These are phyloP conservation scores for Pelecanus crispus DNA, from an alignment of 2,113 vertebrate species.

Conservation along the genomic window DNA sequence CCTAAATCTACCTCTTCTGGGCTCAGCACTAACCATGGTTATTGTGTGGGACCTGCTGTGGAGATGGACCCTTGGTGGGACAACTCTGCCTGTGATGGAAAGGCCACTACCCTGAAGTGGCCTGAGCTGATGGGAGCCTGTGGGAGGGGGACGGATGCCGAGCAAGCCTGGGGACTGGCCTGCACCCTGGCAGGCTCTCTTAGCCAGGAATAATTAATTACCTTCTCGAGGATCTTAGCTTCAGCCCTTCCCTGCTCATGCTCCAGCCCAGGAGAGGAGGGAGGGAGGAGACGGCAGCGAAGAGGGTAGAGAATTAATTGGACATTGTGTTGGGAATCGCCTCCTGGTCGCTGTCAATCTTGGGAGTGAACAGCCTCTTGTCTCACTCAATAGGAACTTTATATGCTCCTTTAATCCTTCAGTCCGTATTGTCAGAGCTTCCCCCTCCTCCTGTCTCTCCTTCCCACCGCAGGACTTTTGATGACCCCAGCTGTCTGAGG, in stretches of 20 bases:
- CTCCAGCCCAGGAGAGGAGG: conserved; percentile 43
- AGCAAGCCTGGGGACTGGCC: neutral
- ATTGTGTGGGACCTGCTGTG: neutral
- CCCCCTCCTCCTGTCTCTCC: conserved; percentile 64
- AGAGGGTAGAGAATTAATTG: conserved; percentile 70
- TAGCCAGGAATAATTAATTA: conserved; percentile 60
- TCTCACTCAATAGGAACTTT: conserved; percentile 71
- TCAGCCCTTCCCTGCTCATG: conserved; percentile 62
- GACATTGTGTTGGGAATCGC: conserved; percentile 68
- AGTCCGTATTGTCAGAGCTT: conserved; percentile 63
- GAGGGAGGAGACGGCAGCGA: conserved; percentile 47
- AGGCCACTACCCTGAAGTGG: neutral
- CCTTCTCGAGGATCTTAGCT: conserved; percentile 59
- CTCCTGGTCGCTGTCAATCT: conserved; percentile 70
- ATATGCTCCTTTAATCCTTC: conserved; percentile 69
- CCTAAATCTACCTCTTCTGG: neutral
- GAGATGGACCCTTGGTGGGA: neutral
- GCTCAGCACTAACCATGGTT: neutral
- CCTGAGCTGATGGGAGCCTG: neutral
- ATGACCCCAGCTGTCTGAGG: conserved; percentile 66
- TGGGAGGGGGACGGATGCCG: neutral
- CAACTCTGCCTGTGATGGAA: neutral
- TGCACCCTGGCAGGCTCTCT: neutral
- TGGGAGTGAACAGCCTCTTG: conserved; percentile 68
- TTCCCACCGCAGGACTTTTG: conserved; percentile 61